These are phyloP conservation scores for Sinocyclocheilus rhinocerous DNA, from an alignment of 2,113 vertebrate species.

Conservation along the genomic window DNA sequence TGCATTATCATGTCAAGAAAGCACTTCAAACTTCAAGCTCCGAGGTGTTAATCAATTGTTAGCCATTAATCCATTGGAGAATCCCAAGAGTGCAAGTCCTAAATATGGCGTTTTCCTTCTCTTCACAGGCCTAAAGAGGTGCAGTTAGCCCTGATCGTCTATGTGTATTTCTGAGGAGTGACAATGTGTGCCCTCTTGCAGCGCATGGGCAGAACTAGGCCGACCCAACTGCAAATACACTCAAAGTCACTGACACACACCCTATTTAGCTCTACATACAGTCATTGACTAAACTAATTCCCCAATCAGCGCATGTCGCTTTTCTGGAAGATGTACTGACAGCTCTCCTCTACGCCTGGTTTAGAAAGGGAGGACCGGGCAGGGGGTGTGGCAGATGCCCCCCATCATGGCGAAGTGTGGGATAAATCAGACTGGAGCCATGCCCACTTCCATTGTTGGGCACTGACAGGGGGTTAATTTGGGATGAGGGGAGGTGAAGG, in stretches of 20 bases:
- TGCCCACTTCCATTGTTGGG: constrained; percentile 74
- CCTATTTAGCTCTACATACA: constrained; percentile 93
- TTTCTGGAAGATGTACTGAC: constrained; percentile 80
- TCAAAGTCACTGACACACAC: constrained; percentile 63
- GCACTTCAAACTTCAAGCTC: background rate
- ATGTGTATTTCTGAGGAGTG: constrained; percentile 41
- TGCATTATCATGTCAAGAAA: constrained; percentile 17
- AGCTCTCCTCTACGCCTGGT: constrained; percentile 71
- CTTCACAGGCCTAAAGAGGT: constrained; percentile 58
- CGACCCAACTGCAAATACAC: constrained; percentile 45
- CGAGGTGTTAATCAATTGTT: constrained; percentile 6
- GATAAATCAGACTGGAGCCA: constrained; percentile 74
- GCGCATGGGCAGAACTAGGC: constrained; percentile 31
- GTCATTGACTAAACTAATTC: constrained; percentile 90
- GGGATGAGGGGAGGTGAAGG: constrained; percentile 55
- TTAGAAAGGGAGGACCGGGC: constrained; percentile 5
- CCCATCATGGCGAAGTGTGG: constrained; percentile 71
- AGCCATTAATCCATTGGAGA: constrained; percentile 48
- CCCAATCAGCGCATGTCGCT: constrained; percentile 58
- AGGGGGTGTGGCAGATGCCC: constrained; percentile 65
- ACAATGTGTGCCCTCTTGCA: constrained; percentile 50
- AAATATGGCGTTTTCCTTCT: background rate
- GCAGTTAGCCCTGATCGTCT: constrained; percentile 16
- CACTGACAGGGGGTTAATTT: constrained; percentile 75
- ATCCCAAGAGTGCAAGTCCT: background rate